Conservation (phyloP, 2,113 vertebrate species). For the Marcusenius ussheri region DNA sequence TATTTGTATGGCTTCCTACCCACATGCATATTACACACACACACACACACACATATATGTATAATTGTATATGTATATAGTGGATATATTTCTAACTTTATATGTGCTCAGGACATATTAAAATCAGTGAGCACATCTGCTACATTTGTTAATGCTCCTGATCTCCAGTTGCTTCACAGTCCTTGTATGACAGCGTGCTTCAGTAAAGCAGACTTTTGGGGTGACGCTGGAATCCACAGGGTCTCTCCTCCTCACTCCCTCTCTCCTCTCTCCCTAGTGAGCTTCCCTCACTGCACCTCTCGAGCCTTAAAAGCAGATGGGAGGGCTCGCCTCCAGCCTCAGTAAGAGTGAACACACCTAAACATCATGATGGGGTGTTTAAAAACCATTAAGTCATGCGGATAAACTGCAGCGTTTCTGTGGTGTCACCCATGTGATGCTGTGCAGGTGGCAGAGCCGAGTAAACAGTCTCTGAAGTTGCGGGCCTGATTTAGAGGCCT, state of each 20-base stretch:
- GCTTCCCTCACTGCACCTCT: background rate
- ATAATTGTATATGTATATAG: background rate
- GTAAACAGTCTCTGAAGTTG: conserved; percentile 17
- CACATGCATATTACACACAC: background rate
- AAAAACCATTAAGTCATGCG: conserved; percentile 14
- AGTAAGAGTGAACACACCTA: background rate
- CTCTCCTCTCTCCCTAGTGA: background rate
- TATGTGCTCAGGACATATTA: background rate
- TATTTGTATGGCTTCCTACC: background rate
- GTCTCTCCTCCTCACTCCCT: background rate
- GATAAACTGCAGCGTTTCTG: background rate
- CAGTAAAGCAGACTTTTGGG: background rate
- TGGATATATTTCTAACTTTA: background rate
- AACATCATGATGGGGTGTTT: conserved; percentile 16
- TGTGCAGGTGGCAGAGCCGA: background rate
- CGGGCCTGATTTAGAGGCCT: conserved; percentile 13
- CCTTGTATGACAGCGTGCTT: background rate
- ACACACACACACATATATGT: background rate
- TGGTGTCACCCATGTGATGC: conserved; percentile 8
- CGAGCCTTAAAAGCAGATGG: background rate
- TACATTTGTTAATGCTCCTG: background rate
- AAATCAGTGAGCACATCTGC: background rate
- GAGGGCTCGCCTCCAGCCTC: background rate
- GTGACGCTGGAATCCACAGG: background rate
- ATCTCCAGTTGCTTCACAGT: background rate